These are phyloP conservation scores for Leptobrachium leishanense DNA, from an alignment of 2,113 vertebrate species.

Conservation along the genomic window DNA sequence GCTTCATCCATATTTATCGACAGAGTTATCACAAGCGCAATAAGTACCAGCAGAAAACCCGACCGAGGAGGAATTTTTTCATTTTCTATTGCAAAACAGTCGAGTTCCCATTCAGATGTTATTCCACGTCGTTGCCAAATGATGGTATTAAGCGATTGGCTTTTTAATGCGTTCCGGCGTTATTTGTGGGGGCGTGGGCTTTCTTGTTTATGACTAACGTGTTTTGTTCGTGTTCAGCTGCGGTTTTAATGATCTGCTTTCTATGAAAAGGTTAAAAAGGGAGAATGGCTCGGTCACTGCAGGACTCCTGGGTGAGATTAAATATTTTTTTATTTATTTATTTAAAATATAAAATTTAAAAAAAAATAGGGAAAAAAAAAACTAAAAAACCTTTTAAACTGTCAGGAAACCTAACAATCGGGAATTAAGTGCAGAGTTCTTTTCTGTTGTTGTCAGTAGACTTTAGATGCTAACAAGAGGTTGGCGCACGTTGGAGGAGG, in stretches of 20 bases:
- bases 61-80: no score
- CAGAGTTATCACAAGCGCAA: no score
- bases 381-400: slow-evolving; percentile 4
- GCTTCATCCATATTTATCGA: no score
- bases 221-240: neutral
- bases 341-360: neutral
- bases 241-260: neutral
- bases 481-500: neutral
- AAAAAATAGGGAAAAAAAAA: neutral
- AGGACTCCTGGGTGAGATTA: neutral
- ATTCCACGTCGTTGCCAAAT: no score
- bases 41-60: no score
- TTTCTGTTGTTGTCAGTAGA: neutral
- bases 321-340: no score
- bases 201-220: neutral
- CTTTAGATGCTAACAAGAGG: neutral
- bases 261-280: neutral
- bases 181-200: no score
- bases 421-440: neutral
- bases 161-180: no score
- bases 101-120: no score
- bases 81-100: no score
- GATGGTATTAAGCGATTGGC: no score
- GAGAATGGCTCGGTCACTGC: neutral
- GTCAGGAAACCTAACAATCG: neutral